A percentile compares a stretch with the other conserved stretches of the same genome.
phyloP scores from a whole-genome alignment of 2,113 vertebrate genomes.

The Solenodon paradoxus region DNA sequence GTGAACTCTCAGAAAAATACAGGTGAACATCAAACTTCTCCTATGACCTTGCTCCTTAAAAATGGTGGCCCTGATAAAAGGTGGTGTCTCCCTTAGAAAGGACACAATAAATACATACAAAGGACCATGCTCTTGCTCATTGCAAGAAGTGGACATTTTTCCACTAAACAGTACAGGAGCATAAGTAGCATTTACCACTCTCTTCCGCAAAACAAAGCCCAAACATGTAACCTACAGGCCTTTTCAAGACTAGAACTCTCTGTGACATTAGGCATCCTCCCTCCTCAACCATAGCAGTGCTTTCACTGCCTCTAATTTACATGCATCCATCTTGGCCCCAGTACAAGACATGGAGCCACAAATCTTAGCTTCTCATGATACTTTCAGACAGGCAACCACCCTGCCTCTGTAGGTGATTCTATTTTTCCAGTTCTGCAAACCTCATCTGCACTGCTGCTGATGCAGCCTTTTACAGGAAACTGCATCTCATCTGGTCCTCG shows the following conservation, averaged over 20 bases:
- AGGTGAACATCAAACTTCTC: neutral
- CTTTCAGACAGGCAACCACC: neutral
- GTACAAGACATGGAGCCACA: neutral
- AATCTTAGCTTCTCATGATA: neutral
- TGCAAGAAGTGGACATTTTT: neutral
- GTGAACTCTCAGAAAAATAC: neutral
- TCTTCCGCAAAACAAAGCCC: neutral
- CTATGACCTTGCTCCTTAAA: neutral
- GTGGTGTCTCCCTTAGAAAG: neutral
- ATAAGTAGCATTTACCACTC: neutral
- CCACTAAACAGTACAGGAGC: neutral
- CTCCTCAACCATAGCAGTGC: fast-evolving
- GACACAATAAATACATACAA: neutral
- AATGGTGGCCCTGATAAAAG: neutral
- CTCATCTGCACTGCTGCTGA: neutral
- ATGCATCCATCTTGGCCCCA: neutral
- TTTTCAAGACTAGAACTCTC: neutral
- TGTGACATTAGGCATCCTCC: neutral
- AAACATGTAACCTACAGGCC: neutral
- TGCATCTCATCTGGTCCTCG: neutral
- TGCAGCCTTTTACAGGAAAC: neutral
- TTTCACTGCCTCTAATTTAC: neutral
- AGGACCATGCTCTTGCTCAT: neutral
- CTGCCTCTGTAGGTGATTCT: neutral
- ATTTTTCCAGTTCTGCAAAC: neutral